These are phyloP conservation scores for Neotoxoptera formosana DNA, from an alignment of 1,140 invertebrate species.

Conservation along the genomic window DNA sequence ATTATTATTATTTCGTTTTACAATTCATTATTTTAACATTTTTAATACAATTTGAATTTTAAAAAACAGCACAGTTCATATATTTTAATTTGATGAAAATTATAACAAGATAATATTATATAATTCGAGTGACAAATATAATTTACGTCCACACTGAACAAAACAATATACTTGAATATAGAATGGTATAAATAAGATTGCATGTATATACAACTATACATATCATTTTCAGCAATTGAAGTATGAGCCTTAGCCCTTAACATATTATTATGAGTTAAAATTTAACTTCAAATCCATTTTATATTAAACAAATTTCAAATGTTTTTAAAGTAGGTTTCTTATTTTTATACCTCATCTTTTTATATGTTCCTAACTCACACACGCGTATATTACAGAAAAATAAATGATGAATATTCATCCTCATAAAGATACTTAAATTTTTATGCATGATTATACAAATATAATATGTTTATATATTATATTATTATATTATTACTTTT, in stretches of 20 bases:
- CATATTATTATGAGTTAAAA: not conserved
- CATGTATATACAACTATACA: not conserved
- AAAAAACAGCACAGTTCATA: not conserved
- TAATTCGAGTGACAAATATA: not conserved
- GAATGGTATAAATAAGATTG: not conserved
- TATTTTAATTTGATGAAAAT: not conserved
- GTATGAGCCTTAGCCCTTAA: not conserved
- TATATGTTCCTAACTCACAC: not conserved
- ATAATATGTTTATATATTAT: not conserved
- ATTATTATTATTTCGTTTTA: not conserved
- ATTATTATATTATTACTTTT: not conserved
- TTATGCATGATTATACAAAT: not conserved
- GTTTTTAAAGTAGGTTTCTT: not conserved
- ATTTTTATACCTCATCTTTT: not conserved
- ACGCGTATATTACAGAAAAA: not conserved
- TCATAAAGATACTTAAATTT: not conserved
- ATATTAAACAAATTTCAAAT: not conserved
- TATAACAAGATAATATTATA: not conserved
- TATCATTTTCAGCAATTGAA: not conserved
- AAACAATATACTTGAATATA: too few relatives aligned
- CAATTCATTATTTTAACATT: not conserved
- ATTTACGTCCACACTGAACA: not conserved
- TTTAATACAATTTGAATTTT: not conserved
- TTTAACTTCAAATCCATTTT: not conserved
- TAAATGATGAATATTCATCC: not conserved